Percentiles rank a stretch among this genome's conserved stretches.
These are phyloP conservation scores for Lottia scabra DNA, from an alignment of 2,888 invertebrate genomes.

Conservation along the genomic window DNA sequence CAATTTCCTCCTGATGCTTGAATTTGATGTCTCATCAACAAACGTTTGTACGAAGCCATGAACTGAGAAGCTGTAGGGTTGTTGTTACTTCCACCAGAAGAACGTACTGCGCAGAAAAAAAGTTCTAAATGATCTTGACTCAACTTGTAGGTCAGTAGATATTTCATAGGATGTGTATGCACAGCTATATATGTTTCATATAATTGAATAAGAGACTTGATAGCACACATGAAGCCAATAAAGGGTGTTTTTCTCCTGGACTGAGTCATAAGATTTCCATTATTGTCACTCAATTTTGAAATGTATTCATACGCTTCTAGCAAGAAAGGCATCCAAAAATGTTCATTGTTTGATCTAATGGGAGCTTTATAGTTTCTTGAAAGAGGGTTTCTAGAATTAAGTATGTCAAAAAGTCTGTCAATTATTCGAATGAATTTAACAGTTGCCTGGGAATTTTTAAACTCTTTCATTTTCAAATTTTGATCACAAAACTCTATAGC, in stretches of 20 bases:
- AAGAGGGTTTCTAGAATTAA: neutral
- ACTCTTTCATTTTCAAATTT: neutral
- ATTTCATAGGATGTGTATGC: neutral
- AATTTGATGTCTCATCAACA: neutral
- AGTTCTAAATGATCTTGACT: neutral
- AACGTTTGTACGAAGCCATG: neutral
- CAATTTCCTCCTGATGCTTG: neutral
- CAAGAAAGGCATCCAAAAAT: neutral
- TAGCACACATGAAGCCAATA: neutral
- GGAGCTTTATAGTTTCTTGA: neutral
- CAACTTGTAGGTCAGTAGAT: neutral
- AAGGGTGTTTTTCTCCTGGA: neutral
- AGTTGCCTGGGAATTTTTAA: neutral
- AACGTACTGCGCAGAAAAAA: neutral
- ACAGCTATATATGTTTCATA: neutral
- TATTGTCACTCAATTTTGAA: neutral
- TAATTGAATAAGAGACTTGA: neutral
- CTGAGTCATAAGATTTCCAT: neutral
- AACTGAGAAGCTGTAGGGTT: neutral
- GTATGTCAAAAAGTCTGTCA: slow-evolving; percentile 1
- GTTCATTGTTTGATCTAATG: neutral
- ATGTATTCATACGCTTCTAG: neutral
- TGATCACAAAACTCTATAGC: neutral
- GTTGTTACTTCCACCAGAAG: neutral
- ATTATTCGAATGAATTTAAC: neutral